Evolutionary conservation across 23 tunicate genomes (phyloP), one percentile per base, ranked within the genome.

Genomic region (Botrylloides violaceus): DNA sequence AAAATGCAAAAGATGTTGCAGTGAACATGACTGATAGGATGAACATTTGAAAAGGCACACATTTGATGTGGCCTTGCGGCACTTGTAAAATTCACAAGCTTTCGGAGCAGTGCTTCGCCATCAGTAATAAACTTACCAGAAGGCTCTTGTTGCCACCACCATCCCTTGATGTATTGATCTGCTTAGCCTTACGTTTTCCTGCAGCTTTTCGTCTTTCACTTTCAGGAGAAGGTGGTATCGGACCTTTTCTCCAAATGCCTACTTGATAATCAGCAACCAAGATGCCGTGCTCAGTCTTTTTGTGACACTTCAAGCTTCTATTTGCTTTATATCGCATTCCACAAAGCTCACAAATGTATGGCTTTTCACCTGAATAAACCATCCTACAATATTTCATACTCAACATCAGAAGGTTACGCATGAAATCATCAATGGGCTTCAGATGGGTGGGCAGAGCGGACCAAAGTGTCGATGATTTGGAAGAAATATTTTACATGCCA

Each of bases 361-460:
- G 81, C 71, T 77, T 77, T 29, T 77, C 81, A 49, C 81, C 81
- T 77, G 53, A 43, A n/a, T n/a, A n/a, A n/a, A n/a, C n/a, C n/a
- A n/a, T n/a, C n/a, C n/a, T n/a, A n/a, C n/a, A n/a, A n/a, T n/a
- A n/a, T n/a, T n/a, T n/a, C n/a, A n/a, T n/a, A n/a, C n/a, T n/a
- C n/a, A n/a, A n/a, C n/a, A n/a, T n/a, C n/a, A n/a, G n/a, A n/a
- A n/a, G n/a, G n/a, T n/a, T n/a, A n/a, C n/a, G n/a, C n/a, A n/a
- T n/a, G n/a, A n/a, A n/a, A n/a, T n/a, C n/a, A n/a, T n/a, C n/a
- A n/a, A n/a, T n/a, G n/a, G n/a, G n/a, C n/a, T n/a, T n/a, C n/a
- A n/a, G n/a, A n/a, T n/a, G n/a, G n/a, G n/a, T n/a, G n/a, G n/a
- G n/a, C n/a, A n/a, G n/a, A n/a, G n/a, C n/a, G n/a, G n/a, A n/a